A percentile compares a stretch with the other conserved stretches of the same genome.
These are phyloP conservation scores for Neoniphon sammara DNA, from an alignment of 2,797 vertebrate species.

Conservation along the genomic window DNA sequence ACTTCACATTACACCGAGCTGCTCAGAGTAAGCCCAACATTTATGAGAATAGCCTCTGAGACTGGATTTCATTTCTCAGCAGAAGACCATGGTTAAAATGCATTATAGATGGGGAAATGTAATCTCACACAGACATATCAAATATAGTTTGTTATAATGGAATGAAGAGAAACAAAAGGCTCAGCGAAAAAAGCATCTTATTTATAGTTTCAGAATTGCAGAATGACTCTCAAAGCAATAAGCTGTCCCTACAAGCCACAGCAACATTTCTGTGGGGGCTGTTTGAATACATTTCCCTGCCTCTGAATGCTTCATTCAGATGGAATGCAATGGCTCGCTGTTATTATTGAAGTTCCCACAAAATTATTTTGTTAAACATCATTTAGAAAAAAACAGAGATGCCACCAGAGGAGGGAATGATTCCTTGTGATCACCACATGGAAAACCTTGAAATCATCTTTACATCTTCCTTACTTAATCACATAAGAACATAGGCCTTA, in stretches of 20 bases:
- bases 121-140: constrained; percentile 51
- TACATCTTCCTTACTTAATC: background rate
- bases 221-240: constrained; percentile 49
- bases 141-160: constrained; percentile 46
- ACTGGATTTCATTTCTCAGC: constrained; percentile 53
- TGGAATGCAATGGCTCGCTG: constrained; percentile 13
- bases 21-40: constrained; percentile 20
- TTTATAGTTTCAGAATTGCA: constrained; percentile 50
- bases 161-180: constrained; percentile 47
- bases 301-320: constrained; percentile 16
- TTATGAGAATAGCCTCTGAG: constrained; percentile 42
- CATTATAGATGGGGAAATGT: constrained; percentile 39
- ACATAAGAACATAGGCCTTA: background rate
- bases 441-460: constrained; percentile 2
- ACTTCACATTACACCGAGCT: constrained; percentile 13
- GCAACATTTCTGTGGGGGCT: constrained; percentile 16
- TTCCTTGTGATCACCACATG: constrained; percentile 14
- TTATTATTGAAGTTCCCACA: constrained; percentile 24
- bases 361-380: constrained; percentile 26
- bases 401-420: background rate
- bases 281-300: background rate
- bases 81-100: constrained; percentile 28
- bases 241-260: constrained; percentile 25
- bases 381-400: constrained; percentile 30
- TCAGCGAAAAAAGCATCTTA: constrained; percentile 2